Evolutionary conservation across 2,888 invertebrate genomes (phyloP), one percentile per base, ranked within the genome.

Genomic region (Perizoma affinitatum): DNA sequence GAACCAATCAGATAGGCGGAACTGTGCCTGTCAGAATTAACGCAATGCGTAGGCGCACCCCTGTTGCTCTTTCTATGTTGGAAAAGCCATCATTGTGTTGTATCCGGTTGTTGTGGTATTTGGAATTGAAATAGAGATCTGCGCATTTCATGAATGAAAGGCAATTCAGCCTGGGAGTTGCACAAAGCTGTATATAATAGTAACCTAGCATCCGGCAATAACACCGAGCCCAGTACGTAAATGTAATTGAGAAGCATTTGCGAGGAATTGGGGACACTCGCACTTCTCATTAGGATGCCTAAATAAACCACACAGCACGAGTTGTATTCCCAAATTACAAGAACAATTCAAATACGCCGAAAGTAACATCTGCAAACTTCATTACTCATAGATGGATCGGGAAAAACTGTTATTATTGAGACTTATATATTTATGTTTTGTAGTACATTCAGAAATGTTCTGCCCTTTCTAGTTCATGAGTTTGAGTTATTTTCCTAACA

Each of bases 31-130:
- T 88, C 86, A 84, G 74, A 74, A 76, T 66, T 80, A 83, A 84
- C 84, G 84, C 83, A 85, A 84, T 86, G 87, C 86, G 86, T 83
- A 76, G 88, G 80, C 86, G 84, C 88, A 87, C 85, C 88, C 83
- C 77, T 75, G 68, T 73, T 65, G 75, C 58, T 76, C 70, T 78
- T 74, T 73, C 73, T 71, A 75, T 75, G 75, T 77, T 82, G 80
- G 78, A 81, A 86, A 83, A 79, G 67, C 74, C 61, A 69, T 75
- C 74, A 82, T 83, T 85, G 80, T 83, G 67, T 61, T 70, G 65
- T 74, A 79, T 84, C 84, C 84, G 82, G 80, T 73, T 67, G 61
- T 54, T 49, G 48, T 71, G 72, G 68, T 63, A 54, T 75, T 71
- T 66, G 61, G 61, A 66, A 69, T 67, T 74, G 70, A 68, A 69